Evolutionary conservation across 2,888 invertebrate species (phyloP).

Genomic region (Noctua janthina): DNA sequence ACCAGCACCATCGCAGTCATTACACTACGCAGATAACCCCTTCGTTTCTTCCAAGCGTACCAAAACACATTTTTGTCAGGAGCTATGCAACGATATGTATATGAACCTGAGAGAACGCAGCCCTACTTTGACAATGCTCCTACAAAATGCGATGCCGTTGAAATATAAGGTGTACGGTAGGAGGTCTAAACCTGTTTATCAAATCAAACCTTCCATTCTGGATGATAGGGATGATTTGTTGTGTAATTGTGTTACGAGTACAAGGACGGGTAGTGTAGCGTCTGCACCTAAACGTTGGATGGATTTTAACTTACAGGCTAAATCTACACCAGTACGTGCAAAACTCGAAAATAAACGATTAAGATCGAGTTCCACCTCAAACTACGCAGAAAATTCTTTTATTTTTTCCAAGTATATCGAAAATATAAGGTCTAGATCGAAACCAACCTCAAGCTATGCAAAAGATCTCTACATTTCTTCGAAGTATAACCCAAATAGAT

Average conservation of each 20-base stretch:
- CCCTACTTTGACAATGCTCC: neutral
- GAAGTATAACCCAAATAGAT: neutral
- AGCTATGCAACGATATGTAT: neutral
- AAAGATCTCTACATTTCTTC: neutral
- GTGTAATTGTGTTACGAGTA: conserved; percentile 11
- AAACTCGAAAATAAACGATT: neutral
- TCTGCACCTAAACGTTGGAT: neutral
- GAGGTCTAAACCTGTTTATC: neutral
- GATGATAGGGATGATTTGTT: conserved; percentile 10
- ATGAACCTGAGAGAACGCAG: neutral
- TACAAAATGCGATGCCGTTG: conserved; percentile 11
- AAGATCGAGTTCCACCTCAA: conserved; percentile 3
- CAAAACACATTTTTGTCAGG: conserved; percentile 19
- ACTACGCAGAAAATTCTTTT: neutral
- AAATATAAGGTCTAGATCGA: neutral
- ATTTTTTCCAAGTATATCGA: neutral
- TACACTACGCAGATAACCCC: neutral
- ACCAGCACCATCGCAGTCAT: neutral
- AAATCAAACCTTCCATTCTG: neutral
- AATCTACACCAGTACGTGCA: neutral
- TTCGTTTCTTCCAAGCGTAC: neutral
- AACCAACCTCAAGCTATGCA: neutral
- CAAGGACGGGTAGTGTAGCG: neutral
- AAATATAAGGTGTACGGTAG: conserved; percentile 16
- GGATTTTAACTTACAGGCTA: neutral